Percentiles rank a stretch among this genome's conserved stretches.
phyloP scores from a whole-genome alignment of 2,797 vertebrate genomes.

The Ficedula albicollis region DNA sequence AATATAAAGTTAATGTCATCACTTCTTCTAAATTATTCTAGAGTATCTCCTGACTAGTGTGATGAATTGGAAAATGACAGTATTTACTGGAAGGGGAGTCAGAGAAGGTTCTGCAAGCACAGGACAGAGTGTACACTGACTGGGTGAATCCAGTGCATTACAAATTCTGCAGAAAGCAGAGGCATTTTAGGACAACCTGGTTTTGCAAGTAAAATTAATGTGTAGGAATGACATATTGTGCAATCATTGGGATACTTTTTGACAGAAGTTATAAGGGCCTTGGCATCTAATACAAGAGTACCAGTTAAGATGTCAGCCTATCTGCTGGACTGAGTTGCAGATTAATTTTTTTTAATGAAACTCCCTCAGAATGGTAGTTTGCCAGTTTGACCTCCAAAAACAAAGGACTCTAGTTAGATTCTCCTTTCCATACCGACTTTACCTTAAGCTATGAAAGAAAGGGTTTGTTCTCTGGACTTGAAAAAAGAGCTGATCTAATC shows the following conservation, averaged over 20 bases:
- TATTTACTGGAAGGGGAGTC: background rate
- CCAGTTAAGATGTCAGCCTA: background rate
- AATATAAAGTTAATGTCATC: background rate
- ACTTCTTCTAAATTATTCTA: background rate
- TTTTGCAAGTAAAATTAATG: constrained; percentile 28
- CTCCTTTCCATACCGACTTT: background rate
- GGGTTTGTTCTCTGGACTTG: background rate
- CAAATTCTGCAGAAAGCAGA: background rate
- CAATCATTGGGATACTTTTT: background rate
- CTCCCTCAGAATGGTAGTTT: background rate
- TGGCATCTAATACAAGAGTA: background rate
- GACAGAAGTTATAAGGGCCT: background rate
- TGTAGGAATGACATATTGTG: background rate
- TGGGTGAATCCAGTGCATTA: background rate
- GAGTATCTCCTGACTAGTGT: background rate
- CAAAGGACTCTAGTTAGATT: background rate
- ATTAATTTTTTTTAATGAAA: background rate
- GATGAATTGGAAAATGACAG: background rate
- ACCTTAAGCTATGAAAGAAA: background rate
- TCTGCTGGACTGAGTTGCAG: background rate
- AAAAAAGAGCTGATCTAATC: background rate
- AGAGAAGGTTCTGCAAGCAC: background rate
- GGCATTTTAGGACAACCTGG: background rate
- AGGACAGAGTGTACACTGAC: background rate
- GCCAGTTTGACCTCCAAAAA: background rate